phyloP scores from a whole-genome alignment of 2,113 vertebrate genomes.

The Bungarus multicinctus region DNA sequence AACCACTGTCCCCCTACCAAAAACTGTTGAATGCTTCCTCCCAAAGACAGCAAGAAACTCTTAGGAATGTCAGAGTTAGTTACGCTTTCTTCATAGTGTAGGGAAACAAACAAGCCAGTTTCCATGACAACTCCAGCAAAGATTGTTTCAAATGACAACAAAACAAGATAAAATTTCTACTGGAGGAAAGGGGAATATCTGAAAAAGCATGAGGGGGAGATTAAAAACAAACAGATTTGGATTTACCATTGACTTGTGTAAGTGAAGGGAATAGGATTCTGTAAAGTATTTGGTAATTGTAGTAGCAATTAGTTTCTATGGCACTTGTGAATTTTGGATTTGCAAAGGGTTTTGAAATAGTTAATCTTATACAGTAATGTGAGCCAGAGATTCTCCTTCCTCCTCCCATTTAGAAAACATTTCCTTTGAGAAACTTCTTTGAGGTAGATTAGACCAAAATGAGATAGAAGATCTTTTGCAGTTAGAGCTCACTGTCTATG shows the following conservation, averaged over 20 bases:
- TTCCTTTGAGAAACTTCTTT: background rate
- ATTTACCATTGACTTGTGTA: background rate
- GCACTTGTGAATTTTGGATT: background rate
- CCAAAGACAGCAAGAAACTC: background rate
- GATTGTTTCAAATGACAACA: slow-evolving; percentile 26
- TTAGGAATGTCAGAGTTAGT: slow-evolving; percentile 21
- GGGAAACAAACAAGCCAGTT: slow-evolving; percentile 34
- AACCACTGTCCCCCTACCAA: background rate
- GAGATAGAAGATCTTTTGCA: background rate
- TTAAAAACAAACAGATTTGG: background rate
- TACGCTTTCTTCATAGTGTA: slow-evolving; percentile 6
- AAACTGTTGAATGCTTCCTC: background rate
- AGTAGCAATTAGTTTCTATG: background rate
- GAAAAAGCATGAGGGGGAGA: background rate
- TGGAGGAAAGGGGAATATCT: slow-evolving; percentile 2
- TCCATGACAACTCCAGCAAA: slow-evolving; percentile 25
- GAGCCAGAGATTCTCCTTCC: background rate
- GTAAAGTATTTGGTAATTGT: background rate
- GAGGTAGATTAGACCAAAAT: background rate
- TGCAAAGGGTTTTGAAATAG: background rate
- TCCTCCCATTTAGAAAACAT: background rate
- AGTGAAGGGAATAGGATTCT: background rate
- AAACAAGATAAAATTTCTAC: slow-evolving; percentile 23
- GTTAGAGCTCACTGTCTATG: background rate
- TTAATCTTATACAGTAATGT: background rate